phyloP scores from a whole-genome alignment of 2,113 vertebrate genomes.

The Callospermophilus lateralis region DNA sequence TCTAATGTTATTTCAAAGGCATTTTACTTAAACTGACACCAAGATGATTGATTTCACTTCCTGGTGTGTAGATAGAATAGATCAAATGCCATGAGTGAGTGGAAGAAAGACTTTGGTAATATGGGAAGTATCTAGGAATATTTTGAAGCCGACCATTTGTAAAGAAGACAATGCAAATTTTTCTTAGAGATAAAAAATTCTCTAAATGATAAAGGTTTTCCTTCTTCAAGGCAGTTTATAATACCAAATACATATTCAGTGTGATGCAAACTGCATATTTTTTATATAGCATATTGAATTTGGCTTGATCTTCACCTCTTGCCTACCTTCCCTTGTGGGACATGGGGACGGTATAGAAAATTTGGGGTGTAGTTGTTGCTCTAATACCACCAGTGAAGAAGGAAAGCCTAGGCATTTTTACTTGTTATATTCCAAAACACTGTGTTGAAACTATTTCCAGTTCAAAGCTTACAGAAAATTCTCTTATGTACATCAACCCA shows the following conservation, averaged over 20 bases:
- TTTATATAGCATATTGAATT: not conserved
- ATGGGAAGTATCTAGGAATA: not conserved
- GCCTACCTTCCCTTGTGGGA: not conserved
- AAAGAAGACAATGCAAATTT: not conserved
- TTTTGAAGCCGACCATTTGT: not conserved
- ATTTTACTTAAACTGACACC: constrained; percentile 50
- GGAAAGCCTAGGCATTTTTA: not conserved
- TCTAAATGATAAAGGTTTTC: not conserved
- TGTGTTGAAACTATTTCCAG: not conserved
- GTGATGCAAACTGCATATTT: not conserved
- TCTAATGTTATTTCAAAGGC: constrained; percentile 23
- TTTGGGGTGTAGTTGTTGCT: not conserved
- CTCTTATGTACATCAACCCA: not conserved
- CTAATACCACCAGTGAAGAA: rapidly evolving
- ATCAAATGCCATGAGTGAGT: not conserved
- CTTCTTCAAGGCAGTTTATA: not conserved
- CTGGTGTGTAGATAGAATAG: not conserved
- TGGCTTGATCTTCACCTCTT: not conserved
- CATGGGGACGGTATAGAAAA: rapidly evolving
- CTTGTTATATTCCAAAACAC: not conserved
- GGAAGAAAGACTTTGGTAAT: not conserved
- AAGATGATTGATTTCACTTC: constrained; percentile 14
- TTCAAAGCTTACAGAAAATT: not conserved
- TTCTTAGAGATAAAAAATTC: not conserved
- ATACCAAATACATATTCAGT: not conserved